Conservation (phyloP, 35 echinoderm and acorn worm genomes). For the Anneissia japonica region DNA sequence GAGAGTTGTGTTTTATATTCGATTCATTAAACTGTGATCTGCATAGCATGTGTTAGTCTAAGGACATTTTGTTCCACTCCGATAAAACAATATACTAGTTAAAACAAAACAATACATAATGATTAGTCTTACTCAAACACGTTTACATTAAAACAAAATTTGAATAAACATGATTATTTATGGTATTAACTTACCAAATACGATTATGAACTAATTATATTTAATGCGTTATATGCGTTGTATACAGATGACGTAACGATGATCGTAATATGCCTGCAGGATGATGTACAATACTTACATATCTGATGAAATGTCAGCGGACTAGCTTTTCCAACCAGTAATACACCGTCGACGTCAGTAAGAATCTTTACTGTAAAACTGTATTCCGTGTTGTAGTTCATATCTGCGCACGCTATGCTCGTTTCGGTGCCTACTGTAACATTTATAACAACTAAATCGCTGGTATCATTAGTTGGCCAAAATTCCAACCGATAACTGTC, state of each 20-base stretch:
- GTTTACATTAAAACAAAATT: no score
- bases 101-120: no score
- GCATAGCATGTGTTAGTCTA: no score
- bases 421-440: background rate
- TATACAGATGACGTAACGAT: no score
- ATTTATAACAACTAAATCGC: background rate
- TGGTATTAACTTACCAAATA: background rate
- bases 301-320: background rate
- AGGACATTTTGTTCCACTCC: no score
- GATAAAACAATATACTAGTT: no score
- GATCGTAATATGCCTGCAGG: no score
- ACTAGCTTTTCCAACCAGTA: background rate
- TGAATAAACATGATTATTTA: no score
- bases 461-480: background rate
- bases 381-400: background rate
- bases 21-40: no score
- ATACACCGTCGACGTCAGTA: background rate
- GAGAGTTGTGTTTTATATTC: no score
- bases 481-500: background rate
- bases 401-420: background rate
- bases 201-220: background rate
- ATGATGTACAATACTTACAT: background rate
- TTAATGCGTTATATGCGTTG: background rate
- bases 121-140: no score
- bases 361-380: background rate